Evolutionary conservation across 2,113 vertebrate species (phyloP), one percentile per base, ranked within the genome.

Genomic region (Syrrhaptes paradoxus): DNA sequence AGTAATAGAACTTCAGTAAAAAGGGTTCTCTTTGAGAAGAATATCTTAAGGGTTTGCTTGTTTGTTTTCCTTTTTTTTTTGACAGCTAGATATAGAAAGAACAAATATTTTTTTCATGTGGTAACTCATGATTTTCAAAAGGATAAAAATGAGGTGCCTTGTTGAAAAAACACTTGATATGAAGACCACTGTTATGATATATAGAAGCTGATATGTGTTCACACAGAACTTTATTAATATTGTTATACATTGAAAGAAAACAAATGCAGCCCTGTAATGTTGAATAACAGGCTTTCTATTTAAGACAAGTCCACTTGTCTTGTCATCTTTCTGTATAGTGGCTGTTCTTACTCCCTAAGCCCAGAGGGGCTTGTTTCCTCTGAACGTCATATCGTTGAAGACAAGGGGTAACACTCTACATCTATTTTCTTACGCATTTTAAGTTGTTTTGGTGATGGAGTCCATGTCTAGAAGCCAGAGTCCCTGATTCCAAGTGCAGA

Each of bases 251-350:
- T 32, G 25, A 57, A 78, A 76, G 13, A 54, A 88, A 68, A 70
- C 3, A 86, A 45, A 71, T 18, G 6, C 41, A 86, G 19, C 10
- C 26, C 11, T 2, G 0, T 15, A 52, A 20, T 8, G 4, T 0
- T 36, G 59, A 84, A 11, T n/a, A 46, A 34, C 22, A 73, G 21
- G n/a, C 49, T 74, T 8, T 2, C 3, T 41, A 17, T 55, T 77
- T 49, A 71, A 74, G 8, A 13, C 9, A 57, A 61, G 28, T 46
- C 19, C 9, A 57, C 18, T 65, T 75, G n/a, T 32, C 67, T 67
- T 76, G 13, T 20, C n/a, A 34, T 52, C 13, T 63, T 87, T 85
- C 51, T 55, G 15, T 71, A 32, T 18, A 55, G 43, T 19, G 74
- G 13, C 13, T 74, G 18, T 31, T 87, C 52, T 67, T 84, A 65